phyloP scores from a whole-genome alignment of 92 coral and sea anemone genomes.

The Isaurus tuberculatus region DNA sequence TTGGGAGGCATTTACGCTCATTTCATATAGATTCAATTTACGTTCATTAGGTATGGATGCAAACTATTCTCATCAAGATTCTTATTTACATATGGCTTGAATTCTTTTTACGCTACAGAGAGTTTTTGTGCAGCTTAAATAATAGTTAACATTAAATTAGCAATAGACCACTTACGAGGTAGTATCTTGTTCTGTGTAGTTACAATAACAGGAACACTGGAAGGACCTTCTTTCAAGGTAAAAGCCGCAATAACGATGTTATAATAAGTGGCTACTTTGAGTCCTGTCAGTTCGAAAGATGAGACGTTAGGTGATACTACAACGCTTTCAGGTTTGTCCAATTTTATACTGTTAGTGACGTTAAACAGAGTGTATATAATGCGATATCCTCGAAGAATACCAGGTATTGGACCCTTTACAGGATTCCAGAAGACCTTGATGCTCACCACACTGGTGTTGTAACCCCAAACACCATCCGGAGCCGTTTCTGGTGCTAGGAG shows the following conservation, averaged over 20 bases:
- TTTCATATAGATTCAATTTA: too few relatives aligned
- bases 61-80: too few relatives aligned
- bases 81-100: too few relatives aligned
- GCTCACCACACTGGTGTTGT: slow-evolving; percentile 24
- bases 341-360: slow-evolving; percentile 18
- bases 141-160: too few relatives aligned
- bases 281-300: slow-evolving; percentile 20
- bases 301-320: slow-evolving; percentile 19
- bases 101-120: too few relatives aligned
- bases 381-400: slow-evolving; percentile 63
- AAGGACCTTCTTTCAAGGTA: slow-evolving; percentile 65
- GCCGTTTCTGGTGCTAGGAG: slow-evolving; percentile 23
- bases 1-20: too few relatives aligned
- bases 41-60: too few relatives aligned
- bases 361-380: slow-evolving; percentile 59
- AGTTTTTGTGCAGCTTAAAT: too few relatives aligned
- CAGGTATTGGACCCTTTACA: slow-evolving; percentile 41
- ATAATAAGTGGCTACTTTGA: slow-evolving; percentile 51
- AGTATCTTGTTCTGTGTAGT: slow-evolving; percentile 60
- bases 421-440: slow-evolving; percentile 59
- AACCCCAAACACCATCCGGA: slow-evolving; percentile 16
- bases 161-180: slow-evolving; percentile 66
- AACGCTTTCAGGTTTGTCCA: slow-evolving; percentile 2
- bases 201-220: slow-evolving; percentile 25
- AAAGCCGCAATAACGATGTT: slow-evolving; percentile 58